A percentile compares a stretch with the other conserved stretches of the same genome.
These are phyloP conservation scores for Drosophila nebulosa DNA, from an alignment of 1,140 invertebrate genomes.

Conservation along the genomic window DNA sequence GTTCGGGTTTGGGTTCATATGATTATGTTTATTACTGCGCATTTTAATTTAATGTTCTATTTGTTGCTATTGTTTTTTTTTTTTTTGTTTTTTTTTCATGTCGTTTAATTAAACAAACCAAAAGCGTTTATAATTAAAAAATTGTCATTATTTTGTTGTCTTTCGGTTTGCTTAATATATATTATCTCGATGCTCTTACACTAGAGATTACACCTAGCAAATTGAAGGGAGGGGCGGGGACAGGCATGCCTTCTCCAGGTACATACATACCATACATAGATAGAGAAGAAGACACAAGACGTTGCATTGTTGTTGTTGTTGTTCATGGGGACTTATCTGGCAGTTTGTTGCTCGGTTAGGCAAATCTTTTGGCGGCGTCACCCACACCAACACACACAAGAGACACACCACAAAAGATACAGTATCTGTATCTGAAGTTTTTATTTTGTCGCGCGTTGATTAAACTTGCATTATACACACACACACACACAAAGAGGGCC, in stretches of 20 bases:
- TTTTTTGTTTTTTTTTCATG: background rate
- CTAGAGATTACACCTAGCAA: constrained; percentile 67
- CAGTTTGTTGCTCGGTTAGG: constrained; percentile 42
- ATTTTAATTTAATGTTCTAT: background rate
- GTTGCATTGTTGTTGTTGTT: constrained; percentile 41
- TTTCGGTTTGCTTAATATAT: constrained; percentile 71
- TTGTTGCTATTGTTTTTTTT: background rate
- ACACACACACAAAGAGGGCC: constrained; percentile 60
- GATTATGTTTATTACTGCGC: background rate
- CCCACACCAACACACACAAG: constrained; percentile 19
- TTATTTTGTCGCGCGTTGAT: constrained; percentile 68
- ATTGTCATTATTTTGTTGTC: constrained; percentile 62
- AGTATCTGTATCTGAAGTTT: constrained; percentile 29
- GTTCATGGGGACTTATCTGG: constrained; percentile 51
- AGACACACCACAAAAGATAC: constrained; percentile 5
- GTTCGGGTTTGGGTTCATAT: no score
- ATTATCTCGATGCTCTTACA: constrained; percentile 67
- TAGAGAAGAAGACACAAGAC: constrained; percentile 29
- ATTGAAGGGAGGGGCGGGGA: constrained; percentile 11
- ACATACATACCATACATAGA: no score
- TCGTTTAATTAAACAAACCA: constrained; percentile 52
- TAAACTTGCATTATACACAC: constrained; percentile 70
- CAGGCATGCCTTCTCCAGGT: background rate
- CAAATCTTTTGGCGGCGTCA: constrained; percentile 51
- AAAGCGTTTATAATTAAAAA: constrained; percentile 66